These are phyloP conservation scores for Cetoscarus ocellatus DNA, from an alignment of 2,797 vertebrate genomes.

Conservation along the genomic window DNA sequence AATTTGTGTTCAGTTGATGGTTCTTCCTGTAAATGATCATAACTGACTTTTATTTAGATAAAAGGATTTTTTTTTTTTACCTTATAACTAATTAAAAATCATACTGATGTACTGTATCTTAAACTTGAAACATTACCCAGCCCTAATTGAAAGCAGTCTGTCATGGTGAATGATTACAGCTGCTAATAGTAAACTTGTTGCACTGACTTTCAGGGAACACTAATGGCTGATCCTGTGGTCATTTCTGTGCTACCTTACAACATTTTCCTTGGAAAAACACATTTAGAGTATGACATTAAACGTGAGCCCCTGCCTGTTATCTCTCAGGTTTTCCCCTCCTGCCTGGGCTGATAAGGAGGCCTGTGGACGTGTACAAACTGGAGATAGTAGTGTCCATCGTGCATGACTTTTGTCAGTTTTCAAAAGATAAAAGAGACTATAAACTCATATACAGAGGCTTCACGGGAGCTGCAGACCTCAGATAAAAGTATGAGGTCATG, in stretches of 20 bases:
- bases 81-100: no score
- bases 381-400: constrained; percentile 17
- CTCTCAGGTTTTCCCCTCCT: constrained; percentile 36
- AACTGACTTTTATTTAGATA: no score
- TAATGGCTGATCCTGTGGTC: neutral
- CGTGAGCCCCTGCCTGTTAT: constrained; percentile 21
- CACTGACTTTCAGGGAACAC: neutral
- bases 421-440: constrained; percentile 23
- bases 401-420: constrained; percentile 15
- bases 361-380: constrained; percentile 9
- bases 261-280: neutral
- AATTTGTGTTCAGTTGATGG: no score
- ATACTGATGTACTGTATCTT: neutral
- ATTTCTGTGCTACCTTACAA: neutral
- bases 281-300: constrained; percentile 24
- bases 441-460: neutral
- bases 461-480: neutral
- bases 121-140: neutral
- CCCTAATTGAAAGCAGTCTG: neutral
- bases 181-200: neutral
- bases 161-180: neutral
- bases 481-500: neutral
- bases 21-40: no score
- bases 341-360: constrained; percentile 64
- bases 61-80: no score